These are phyloP conservation scores for Euwallacea similis DNA, from an alignment of 1,140 invertebrate genomes.

Conservation along the genomic window DNA sequence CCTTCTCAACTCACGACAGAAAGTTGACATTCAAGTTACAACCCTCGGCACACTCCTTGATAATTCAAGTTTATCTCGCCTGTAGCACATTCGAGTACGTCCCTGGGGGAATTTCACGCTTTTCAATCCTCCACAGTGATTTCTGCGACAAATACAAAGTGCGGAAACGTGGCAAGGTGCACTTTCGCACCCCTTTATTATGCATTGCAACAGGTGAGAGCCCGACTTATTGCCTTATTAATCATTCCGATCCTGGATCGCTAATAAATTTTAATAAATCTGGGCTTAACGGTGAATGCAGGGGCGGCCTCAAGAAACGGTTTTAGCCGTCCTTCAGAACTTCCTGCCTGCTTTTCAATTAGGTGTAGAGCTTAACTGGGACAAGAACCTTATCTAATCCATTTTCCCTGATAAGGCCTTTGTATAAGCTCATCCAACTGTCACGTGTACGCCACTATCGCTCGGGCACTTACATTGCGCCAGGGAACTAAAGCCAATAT, in stretches of 20 bases:
- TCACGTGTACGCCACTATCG: no score
- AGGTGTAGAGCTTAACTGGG: neutral
- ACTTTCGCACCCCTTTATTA: constrained; percentile 21
- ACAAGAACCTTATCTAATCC: constrained; percentile 19
- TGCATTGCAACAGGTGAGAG: constrained; percentile 11
- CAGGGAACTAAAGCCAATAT: no score
- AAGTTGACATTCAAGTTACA: neutral
- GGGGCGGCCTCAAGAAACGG: neutral
- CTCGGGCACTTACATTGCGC: no score
- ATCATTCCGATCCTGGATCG: constrained; percentile 4
- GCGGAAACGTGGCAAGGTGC: constrained; percentile 23
- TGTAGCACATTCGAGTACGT: no score
- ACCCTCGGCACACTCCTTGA: neutral
- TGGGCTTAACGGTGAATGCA: constrained; percentile 2
- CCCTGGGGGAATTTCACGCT: constrained; percentile 1
- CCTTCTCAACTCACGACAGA: no score
- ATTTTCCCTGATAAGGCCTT: constrained; percentile 20
- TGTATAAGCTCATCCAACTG: neutral
- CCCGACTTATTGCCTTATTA: constrained; percentile 1
- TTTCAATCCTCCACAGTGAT: constrained; percentile 7
- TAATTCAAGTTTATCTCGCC: no score
- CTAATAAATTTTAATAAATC: neutral
- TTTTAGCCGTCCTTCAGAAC: neutral
- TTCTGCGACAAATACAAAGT: neutral
- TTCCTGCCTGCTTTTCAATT: constrained; percentile 19